These are phyloP conservation scores for Tetanocera ferruginea DNA, from an alignment of 2,888 invertebrate genomes.

Conservation along the genomic window DNA sequence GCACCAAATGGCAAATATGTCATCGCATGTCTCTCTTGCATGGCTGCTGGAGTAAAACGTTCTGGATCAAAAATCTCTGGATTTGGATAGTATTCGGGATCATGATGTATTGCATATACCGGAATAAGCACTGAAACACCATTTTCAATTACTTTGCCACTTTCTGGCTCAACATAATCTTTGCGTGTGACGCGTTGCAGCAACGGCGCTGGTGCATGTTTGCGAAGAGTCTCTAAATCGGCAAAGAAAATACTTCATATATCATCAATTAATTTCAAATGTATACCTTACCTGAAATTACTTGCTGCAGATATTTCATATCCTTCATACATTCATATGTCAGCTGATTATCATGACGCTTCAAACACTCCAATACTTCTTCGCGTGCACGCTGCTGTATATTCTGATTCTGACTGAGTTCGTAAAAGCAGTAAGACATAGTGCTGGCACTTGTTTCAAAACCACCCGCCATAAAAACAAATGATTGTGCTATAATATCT, in stretches of 20 bases:
- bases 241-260: too few species aligned
- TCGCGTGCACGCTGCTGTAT: constrained; percentile 68
- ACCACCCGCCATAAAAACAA: constrained; percentile 72
- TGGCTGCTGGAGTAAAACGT: constrained; percentile 66
- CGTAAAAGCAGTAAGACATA: constrained; percentile 71
- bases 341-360: constrained; percentile 52
- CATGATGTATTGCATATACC: constrained; percentile 70
- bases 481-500: constrained; percentile 72
- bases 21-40: constrained; percentile 55
- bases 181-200: constrained; percentile 62
- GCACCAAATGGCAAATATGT: constrained; percentile 63
- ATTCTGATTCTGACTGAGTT: constrained; percentile 70
- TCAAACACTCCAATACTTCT: constrained; percentile 64
- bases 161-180: constrained; percentile 62
- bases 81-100: constrained; percentile 69
- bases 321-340: constrained; percentile 62
- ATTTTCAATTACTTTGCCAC: constrained; percentile 70
- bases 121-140: constrained; percentile 73
- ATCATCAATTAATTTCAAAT: too few species aligned
- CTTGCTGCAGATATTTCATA: constrained; percentile 62
- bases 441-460: constrained; percentile 72
- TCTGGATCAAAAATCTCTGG: constrained; percentile 70
- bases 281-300: constrained; percentile 62
- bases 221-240: constrained; percentile 70
- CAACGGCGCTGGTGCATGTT: constrained; percentile 68